These are phyloP conservation scores for Rhinoptilus africanus DNA, from an alignment of 2,113 vertebrate species.

Conservation along the genomic window DNA sequence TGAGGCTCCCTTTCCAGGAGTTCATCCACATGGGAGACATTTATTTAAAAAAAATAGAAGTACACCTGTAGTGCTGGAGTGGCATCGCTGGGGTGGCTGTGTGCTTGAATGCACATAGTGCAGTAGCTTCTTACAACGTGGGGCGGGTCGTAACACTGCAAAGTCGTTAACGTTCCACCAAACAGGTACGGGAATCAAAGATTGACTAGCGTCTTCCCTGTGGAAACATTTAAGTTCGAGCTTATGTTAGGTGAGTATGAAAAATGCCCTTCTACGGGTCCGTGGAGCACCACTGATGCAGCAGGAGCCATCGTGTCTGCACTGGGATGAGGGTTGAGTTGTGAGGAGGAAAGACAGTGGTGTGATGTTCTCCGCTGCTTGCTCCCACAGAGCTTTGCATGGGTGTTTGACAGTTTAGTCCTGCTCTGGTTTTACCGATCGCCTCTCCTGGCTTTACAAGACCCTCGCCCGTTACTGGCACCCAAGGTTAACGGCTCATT, in stretches of 20 bases:
- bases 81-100: fast-evolving
- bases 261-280: not conserved
- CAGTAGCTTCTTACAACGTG: fast-evolving
- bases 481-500: not conserved
- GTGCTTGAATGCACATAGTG: not conserved
- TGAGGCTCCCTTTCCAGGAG: not conserved
- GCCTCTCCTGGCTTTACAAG: not conserved
- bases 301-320: not conserved
- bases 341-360: not conserved
- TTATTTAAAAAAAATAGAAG: not conserved
- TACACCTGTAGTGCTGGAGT: not conserved
- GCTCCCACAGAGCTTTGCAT: not conserved
- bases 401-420: not conserved
- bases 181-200: not conserved
- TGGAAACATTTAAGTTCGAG: not conserved
- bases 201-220: fast-evolving
- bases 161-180: not conserved
- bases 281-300: no score
- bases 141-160: not conserved
- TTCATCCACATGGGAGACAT: not conserved
- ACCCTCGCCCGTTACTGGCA: not conserved
- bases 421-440: not conserved
- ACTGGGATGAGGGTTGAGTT: no score
- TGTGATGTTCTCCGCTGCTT: not conserved
- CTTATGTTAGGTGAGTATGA: not conserved